Evolutionary conservation across 1,140 invertebrate species (phyloP).

Genomic region (Acromyrmex charruanus): DNA sequence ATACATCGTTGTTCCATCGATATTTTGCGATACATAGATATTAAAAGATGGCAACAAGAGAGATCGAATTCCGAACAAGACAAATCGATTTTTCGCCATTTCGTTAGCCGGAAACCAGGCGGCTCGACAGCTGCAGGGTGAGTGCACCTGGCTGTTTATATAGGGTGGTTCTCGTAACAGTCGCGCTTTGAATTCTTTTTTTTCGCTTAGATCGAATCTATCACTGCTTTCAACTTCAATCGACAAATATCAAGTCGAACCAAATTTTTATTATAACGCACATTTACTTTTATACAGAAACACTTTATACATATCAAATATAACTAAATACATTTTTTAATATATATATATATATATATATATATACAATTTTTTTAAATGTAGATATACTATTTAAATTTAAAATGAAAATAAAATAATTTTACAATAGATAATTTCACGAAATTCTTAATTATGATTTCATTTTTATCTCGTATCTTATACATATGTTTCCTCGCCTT

Average conservation of each 20-base stretch:
- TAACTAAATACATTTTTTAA: background rate
- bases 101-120: conserved; percentile 59
- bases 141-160: conserved; percentile 72
- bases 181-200: background rate
- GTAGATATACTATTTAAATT: too few species aligned
- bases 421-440: background rate
- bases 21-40: background rate
- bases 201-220: background rate
- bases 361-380: too few species aligned
- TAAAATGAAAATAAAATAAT: background rate
- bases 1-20: background rate
- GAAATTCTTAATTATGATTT: too few species aligned
- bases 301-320: background rate
- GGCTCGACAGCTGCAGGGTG: conserved; percentile 65
- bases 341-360: background rate
- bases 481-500: background rate
- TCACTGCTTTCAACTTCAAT: background rate
- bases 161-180: conserved; percentile 45
- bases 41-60: background rate
- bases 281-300: background rate
- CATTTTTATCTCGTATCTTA: background rate
- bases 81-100: conserved; percentile 72
- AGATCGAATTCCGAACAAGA: conserved; percentile 46
- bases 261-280: background rate
- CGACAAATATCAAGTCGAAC: background rate